Conservation (phyloP, 1,140 invertebrate species). For the Drosophila albomicans region DNA sequence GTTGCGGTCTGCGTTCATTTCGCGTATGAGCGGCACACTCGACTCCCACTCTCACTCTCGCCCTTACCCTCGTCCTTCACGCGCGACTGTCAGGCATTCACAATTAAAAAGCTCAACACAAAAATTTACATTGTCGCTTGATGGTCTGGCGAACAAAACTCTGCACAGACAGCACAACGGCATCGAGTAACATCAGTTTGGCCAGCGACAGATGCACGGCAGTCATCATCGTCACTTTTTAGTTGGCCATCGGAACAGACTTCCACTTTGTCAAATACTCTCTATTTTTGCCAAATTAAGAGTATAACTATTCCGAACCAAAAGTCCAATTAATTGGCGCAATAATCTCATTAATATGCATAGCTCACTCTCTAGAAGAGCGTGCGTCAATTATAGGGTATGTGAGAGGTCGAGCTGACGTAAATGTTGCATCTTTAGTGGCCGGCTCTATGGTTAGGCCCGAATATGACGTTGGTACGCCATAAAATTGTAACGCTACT, state of each 20-base stretch:
- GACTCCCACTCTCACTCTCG: not conserved
- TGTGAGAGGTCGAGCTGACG: conserved; percentile 6
- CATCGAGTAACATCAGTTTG: conserved; percentile 13
- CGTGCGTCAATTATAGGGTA: conserved; percentile 25
- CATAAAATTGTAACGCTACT: conserved; percentile 83
- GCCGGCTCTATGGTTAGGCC: conserved; percentile 42
- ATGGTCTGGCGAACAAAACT: conserved; percentile 55
- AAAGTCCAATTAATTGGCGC: too few relatives aligned
- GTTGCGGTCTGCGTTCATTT: conserved; percentile 77
- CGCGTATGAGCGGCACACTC: conserved; percentile 62
- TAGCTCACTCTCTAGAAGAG: too few relatives aligned
- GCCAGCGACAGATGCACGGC: conserved; percentile 39
- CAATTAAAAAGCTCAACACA: conserved; percentile 84
- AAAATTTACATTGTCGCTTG: conserved; percentile 83
- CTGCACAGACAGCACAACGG: conserved; percentile 12
- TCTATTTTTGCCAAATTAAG: too few relatives aligned
- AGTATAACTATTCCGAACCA: too few relatives aligned
- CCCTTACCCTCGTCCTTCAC: not conserved
- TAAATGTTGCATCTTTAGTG: not conserved
- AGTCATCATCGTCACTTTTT: conserved; percentile 49
- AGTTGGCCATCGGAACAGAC: not conserved
- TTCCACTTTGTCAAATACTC: too few relatives aligned
- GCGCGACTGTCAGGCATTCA: conserved; percentile 57
- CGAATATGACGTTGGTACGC: conserved; percentile 64
- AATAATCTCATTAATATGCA: too few relatives aligned